These are phyloP conservation scores for Hermaeophaga mercurialis DNA, from an alignment of 2,888 invertebrate genomes.

Conservation along the genomic window DNA sequence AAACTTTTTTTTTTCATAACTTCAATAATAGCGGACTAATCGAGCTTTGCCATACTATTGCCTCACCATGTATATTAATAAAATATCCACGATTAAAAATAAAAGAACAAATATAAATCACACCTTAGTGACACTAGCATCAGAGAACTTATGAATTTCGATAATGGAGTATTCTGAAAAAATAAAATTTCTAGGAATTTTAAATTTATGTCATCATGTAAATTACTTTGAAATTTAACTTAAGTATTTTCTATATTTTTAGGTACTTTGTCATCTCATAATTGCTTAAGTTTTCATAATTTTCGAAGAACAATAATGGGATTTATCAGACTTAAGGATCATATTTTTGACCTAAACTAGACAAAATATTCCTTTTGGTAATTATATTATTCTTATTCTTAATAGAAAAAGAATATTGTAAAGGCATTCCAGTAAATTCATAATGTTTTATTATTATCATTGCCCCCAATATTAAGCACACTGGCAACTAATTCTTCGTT, in stretches of 20 bases:
- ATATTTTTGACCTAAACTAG: slow-evolving; percentile 26
- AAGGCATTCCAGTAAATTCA: slow-evolving; percentile 25
- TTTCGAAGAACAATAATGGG: too few relatives aligned
- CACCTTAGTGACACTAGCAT: slow-evolving; percentile 1
- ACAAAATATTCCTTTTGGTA: slow-evolving; percentile 26
- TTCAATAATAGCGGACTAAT: too few relatives aligned
- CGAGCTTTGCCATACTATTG: too few relatives aligned
- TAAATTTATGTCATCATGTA: not conserved
- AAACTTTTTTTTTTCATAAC: too few relatives aligned
- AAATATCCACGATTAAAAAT: not conserved
- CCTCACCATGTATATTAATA: too few relatives aligned
- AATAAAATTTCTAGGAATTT: slow-evolving; percentile 8
- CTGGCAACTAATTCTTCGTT: slow-evolving; percentile 12
- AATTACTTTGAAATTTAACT: slow-evolving; percentile 4
- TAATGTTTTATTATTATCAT: slow-evolving; percentile 28
- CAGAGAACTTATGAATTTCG: slow-evolving; percentile 13
- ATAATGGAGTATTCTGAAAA: slow-evolving; percentile 1
- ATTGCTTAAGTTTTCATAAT: too few relatives aligned
- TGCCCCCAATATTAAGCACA: slow-evolving; percentile 15
- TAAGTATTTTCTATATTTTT: not conserved
- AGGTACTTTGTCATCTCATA: too few relatives aligned
- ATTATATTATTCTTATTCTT: not conserved
- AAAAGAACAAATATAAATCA: slow-evolving; percentile 6
- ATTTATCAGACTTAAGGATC: slow-evolving; percentile 27
- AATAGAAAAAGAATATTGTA: slow-evolving; percentile 19